These are phyloP conservation scores for Ophioninae sp. DNA, from an alignment of 2,888 invertebrate species.

Conservation along the genomic window DNA sequence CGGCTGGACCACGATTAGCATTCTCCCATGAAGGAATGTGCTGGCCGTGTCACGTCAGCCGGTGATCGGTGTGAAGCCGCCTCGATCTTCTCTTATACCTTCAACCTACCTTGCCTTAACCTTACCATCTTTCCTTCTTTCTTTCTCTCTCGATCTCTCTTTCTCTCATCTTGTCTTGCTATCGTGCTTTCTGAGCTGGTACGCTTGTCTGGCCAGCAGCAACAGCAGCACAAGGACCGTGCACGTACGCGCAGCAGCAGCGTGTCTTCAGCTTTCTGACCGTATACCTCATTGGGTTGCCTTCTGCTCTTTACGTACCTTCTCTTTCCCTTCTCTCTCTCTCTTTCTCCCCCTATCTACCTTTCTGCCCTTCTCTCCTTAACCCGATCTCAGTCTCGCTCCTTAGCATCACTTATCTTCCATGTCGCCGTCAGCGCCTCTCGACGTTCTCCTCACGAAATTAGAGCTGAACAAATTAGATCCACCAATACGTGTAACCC, in stretches of 20 bases:
- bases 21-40: conserved; percentile 78
- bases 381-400: conserved; percentile 61
- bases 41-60: conserved; percentile 76
- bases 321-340: conserved; percentile 29
- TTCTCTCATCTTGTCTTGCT: conserved; percentile 23
- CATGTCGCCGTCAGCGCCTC: conserved; percentile 67
- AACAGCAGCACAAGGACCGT: conserved; percentile 54
- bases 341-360: conserved; percentile 47
- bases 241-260: conserved; percentile 60
- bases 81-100: conserved; percentile 69
- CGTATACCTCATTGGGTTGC: conserved; percentile 65
- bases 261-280: conserved; percentile 66
- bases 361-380: conserved; percentile 38
- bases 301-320: conserved; percentile 54
- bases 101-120: conserved; percentile 58
- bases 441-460: conserved; percentile 65
- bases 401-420: conserved; percentile 67
- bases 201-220: conserved; percentile 53
- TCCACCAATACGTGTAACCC: conserved; percentile 64
- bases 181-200: conserved; percentile 29
- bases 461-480: conserved; percentile 68
- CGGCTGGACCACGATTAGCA: conserved; percentile 76
- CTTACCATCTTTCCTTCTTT: conserved; percentile 41
- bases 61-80: conserved; percentile 76
- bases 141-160: conserved; percentile 27